A percentile compares a stretch with the other conserved stretches of the same genome.
phyloP scores from a whole-genome alignment of 2,797 vertebrate species.

The Poecilia picta region DNA sequence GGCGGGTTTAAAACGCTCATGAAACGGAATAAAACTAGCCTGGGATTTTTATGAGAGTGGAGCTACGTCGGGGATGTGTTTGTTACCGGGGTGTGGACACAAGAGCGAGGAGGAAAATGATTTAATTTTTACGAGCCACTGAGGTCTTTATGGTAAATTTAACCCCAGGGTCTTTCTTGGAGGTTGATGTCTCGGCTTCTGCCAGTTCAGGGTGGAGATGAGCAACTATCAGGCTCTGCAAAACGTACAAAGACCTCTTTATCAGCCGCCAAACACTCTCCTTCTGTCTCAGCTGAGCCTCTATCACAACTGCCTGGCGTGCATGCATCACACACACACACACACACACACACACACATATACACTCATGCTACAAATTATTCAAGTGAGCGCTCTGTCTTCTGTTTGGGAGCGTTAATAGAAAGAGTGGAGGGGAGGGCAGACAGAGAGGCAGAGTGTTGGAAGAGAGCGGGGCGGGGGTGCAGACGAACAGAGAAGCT shows the following conservation, averaged over 20 bases:
- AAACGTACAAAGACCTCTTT: constrained; percentile 78
- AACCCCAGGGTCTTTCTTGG: constrained; percentile 60
- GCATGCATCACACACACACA: constrained; percentile 61
- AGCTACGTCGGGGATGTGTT: constrained; percentile 59
- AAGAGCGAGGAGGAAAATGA: constrained; percentile 27
- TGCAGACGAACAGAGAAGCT: constrained; percentile 79
- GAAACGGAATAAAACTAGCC: constrained; percentile 62
- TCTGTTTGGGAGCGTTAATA: constrained; percentile 66
- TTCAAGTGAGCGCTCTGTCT: constrained; percentile 69
- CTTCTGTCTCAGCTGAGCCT: constrained; percentile 60
- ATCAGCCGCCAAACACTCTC: constrained; percentile 71
- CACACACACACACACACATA: constrained; percentile 58
- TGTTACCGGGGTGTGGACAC: constrained; percentile 69
- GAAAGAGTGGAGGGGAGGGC: constrained; percentile 59
- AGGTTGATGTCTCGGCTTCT: constrained; percentile 55
- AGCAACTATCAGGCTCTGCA: constrained; percentile 61
- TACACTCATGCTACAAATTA: constrained; percentile 50
- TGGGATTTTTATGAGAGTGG: constrained; percentile 51
- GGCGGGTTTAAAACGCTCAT: constrained; percentile 55
- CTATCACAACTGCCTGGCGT: constrained; percentile 60
- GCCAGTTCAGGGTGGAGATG: constrained; percentile 67
- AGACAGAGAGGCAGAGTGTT: constrained; percentile 74
- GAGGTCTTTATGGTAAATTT: constrained; percentile 69
- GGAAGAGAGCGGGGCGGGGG: constrained; percentile 54
- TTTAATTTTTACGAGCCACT: constrained; percentile 66